A percentile compares a stretch with the other conserved stretches of the same genome.
Evolutionary conservation across 2,113 vertebrate genomes (phyloP).

Genomic region (Oceanites oceanicus): DNA sequence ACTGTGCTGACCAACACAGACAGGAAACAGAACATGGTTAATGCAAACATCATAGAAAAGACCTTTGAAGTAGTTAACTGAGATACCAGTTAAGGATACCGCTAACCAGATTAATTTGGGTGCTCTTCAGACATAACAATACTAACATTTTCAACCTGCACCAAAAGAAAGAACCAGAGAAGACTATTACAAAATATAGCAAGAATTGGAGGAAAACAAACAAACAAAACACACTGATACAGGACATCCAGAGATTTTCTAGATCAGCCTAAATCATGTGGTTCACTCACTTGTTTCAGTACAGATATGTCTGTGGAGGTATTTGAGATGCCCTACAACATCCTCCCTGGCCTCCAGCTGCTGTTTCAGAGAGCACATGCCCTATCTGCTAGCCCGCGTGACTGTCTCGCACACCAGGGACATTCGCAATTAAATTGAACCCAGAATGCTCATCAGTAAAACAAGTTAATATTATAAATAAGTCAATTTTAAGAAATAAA

Average conservation of each 20-base stretch:
- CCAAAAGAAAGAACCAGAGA: not conserved
- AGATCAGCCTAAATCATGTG: not conserved
- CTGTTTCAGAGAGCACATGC: not conserved
- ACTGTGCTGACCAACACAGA: not conserved
- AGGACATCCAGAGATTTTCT: not conserved
- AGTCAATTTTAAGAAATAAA: not conserved
- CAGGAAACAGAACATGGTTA: not conserved
- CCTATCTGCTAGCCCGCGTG: not conserved
- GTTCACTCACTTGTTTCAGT: not conserved
- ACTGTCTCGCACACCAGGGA: not conserved
- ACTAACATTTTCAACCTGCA: not conserved
- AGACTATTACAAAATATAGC: not conserved
- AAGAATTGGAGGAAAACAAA: not conserved
- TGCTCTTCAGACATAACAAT: not conserved
- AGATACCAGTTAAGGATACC: not conserved
- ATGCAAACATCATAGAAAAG: not conserved
- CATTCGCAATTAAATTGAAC: not conserved
- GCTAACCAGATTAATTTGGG: not conserved
- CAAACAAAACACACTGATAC: not conserved
- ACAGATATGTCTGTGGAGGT: not conserved
- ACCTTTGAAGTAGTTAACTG: not conserved
- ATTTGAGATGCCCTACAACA: not conserved
- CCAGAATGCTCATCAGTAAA: not conserved
- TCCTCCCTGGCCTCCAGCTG: too few species aligned
- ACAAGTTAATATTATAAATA: not conserved